A percentile compares a stretch with the other conserved stretches of the same genome.
These are phyloP conservation scores for Scelioninae gen. 1 DNA, from an alignment of 2,888 invertebrate species.

Conservation along the genomic window DNA sequence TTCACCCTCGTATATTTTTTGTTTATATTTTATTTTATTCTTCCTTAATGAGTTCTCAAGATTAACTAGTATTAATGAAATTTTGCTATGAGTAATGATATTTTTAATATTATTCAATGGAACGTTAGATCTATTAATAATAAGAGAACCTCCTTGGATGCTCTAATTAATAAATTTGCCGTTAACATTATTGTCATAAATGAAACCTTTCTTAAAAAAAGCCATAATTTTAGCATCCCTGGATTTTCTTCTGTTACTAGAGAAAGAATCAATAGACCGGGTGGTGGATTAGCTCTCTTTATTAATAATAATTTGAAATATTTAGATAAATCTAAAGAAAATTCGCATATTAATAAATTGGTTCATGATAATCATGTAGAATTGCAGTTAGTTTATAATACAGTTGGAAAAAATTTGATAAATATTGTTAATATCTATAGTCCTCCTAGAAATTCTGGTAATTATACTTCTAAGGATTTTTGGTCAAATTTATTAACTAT, in stretches of 20 bases:
- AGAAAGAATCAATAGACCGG: constrained; percentile 1
- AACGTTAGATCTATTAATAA: no score
- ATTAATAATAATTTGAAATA: constrained; percentile 16
- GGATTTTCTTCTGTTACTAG: background rate
- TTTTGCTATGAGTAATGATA: no score
- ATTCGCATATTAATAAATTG: background rate
- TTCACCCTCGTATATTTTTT: no score
- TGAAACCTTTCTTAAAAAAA: background rate
- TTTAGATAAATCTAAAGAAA: constrained; percentile 1
- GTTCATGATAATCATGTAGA: constrained; percentile 17
- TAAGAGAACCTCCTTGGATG: no score
- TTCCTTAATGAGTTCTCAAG: no score
- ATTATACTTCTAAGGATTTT: constrained; percentile 1
- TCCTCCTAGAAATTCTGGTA: constrained; percentile 1
- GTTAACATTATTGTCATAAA: no score
- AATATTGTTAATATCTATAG: constrained; percentile 9
- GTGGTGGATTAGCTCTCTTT: constrained; percentile 2
- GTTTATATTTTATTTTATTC: no score
- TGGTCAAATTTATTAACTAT: constrained; percentile 4
- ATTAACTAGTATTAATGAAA: no score
- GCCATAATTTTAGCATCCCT: background rate
- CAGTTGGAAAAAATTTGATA: background rate
- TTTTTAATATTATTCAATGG: no score
- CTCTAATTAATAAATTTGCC: no score
- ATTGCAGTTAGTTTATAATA: background rate